A percentile compares a stretch with the other conserved stretches of the same genome.
These are phyloP conservation scores for Drosophila recens DNA, from an alignment of 2,888 invertebrate genomes.

Conservation along the genomic window DNA sequence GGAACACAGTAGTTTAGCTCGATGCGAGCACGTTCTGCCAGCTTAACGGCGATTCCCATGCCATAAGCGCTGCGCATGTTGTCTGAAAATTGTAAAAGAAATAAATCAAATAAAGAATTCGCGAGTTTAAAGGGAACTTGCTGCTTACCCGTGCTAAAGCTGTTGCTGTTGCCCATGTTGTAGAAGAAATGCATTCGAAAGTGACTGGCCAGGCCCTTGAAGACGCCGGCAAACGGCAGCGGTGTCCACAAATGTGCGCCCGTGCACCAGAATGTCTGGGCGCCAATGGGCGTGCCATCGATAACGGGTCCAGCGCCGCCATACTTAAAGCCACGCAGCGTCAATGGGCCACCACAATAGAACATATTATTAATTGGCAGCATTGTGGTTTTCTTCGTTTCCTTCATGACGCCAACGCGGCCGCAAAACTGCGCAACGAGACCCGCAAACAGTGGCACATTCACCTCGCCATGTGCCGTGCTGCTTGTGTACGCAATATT, in stretches of 20 bases:
- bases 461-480: conserved; percentile 90
- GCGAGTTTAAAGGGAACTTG: background rate
- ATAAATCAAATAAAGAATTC: background rate
- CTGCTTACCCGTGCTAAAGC: conserved; percentile 80
- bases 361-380: conserved; percentile 84
- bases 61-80: conserved; percentile 92
- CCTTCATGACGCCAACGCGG: conserved; percentile 81
- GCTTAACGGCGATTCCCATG: conserved; percentile 92
- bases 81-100: conserved; percentile 84
- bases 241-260: conserved; percentile 96
- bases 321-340: conserved; percentile 94
- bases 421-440: conserved; percentile 84
- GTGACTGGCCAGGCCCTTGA: conserved; percentile 92
- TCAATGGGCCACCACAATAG: conserved; percentile 92
- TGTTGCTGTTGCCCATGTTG: conserved; percentile 93
- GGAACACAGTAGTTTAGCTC: conserved; percentile 98
- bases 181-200: conserved; percentile 96
- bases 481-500: conserved; percentile 95
- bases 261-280: conserved; percentile 93
- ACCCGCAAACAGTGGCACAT: conserved; percentile 87
- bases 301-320: conserved; percentile 94
- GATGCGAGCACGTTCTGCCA: conserved; percentile 94
- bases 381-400: conserved; percentile 77
- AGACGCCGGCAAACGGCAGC: conserved; percentile 93
- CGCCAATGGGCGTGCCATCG: conserved; percentile 91